These are phyloP conservation scores for Pristionchus japonicus DNA, from an alignment of 2,888 invertebrate genomes.

Conservation along the genomic window DNA sequence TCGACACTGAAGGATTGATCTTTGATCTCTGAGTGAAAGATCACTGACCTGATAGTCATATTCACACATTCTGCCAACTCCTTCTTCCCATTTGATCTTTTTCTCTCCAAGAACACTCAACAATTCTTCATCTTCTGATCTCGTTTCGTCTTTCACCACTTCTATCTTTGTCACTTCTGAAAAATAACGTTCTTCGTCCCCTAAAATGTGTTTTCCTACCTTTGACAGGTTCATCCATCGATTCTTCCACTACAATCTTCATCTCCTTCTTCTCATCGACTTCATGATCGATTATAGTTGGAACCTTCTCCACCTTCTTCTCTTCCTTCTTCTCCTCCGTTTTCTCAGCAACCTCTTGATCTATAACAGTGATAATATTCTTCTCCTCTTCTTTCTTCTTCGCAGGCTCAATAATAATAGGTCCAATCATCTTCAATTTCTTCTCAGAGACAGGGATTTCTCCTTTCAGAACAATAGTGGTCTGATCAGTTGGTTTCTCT, in stretches of 20 bases:
- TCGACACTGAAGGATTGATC: constrained; percentile 19
- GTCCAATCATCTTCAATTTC: constrained; percentile 24
- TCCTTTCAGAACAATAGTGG: neutral
- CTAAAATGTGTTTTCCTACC: neutral
- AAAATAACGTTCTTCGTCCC: no score
- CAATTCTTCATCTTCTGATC: neutral
- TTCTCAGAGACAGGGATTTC: neutral
- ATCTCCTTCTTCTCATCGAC: neutral
- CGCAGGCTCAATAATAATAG: neutral
- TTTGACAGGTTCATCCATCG: constrained; percentile 1
- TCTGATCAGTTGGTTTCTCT: neutral
- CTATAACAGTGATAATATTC: neutral
- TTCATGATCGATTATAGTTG: neutral
- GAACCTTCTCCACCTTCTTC: neutral
- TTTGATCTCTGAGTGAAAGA: constrained; percentile 1
- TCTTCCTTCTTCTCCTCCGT: neutral
- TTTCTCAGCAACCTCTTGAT: neutral
- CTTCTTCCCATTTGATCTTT: constrained; percentile 29
- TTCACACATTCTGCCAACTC: constrained; percentile 3
- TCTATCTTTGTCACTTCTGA: neutral
- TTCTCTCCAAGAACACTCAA: constrained; percentile 14
- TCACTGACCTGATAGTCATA: constrained; percentile 30
- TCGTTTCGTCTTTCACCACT: neutral
- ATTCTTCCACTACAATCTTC: neutral
- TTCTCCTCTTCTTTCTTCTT: constrained; percentile 2